Evolutionary conservation across 2,797 vertebrate genomes (phyloP), one percentile per base, ranked within the genome.

Genomic region (Poeciliopsis presidionis): DNA sequence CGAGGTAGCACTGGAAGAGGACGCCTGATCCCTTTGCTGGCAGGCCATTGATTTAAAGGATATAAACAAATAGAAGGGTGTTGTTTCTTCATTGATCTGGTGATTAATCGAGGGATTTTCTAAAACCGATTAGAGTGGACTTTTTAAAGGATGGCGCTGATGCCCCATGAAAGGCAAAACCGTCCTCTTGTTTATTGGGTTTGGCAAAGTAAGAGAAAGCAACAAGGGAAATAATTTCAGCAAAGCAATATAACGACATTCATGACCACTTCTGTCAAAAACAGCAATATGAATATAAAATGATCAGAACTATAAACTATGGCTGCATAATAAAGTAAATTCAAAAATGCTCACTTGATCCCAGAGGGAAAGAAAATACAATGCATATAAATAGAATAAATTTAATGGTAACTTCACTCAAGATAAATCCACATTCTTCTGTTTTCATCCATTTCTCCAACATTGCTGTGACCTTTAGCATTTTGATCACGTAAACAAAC

Each of bases 51-150:
- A 49, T 78, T 63, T 13, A 11, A 39, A 59, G 72, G 41, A 74
- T 25, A n/a, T 9, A 9, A 61, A 53, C 20, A n/a, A 49, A 72
- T 33, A 16, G 72, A 36, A 55, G 49, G 22, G 8, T 78, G 55
- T 74, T 57, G 80, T 82, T 73, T 73, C 80, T 69, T 82, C 78
- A 87, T 83, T 80, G 87, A 86, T 87, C 83, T 55, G 71, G 71
- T 70, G 87, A 88, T 88, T 81, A 83, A 81, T 72, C 59, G 73
- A 46, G 65, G 43, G 22, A 63, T 49, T 43, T 33, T 61, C 16
- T n/a, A 61, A 41, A 67, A 41, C 63, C 41, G 39, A 65, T 65
- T 20, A 65, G 33, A 20, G 61, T 36, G 36, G 30, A 39, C 6
- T 22, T 65, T 33, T 65, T 22, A 25, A 39, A 67, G 20, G 36